Conservation (phyloP, 2,113 vertebrate genomes). For the Myrmecophaga tridactyla region DNA sequence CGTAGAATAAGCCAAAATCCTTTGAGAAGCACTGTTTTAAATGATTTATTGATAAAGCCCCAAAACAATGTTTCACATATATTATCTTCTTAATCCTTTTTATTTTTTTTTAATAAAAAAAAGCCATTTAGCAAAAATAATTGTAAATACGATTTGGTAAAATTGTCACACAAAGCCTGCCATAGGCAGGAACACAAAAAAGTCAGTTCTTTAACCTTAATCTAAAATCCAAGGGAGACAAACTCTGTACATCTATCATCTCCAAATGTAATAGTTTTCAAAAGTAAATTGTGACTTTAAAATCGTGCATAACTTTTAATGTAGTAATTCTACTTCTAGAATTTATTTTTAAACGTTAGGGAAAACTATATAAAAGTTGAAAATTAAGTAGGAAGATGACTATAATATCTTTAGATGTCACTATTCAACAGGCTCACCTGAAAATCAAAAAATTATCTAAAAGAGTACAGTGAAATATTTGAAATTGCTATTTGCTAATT, state of each 20-base stretch:
- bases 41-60: not conserved
- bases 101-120: no score
- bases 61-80: not conserved
- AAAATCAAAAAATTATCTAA: not conserved
- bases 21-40: not conserved
- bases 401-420: not conserved
- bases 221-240: not conserved
- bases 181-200: not conserved
- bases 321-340: not conserved
- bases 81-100: not conserved
- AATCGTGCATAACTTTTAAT: not conserved
- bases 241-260: not conserved
- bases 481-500: not conserved
- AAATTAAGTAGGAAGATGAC: not conserved
- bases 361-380: not conserved
- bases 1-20: not conserved
- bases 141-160: not conserved
- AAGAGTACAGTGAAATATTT: not conserved
- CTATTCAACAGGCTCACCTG: not conserved
- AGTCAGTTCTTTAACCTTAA: not conserved
- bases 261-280: not conserved
- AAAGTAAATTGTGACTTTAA: not conserved
- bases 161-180: no score
- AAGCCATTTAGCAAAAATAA: not conserved
- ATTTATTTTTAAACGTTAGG: not conserved